Conservation (phyloP, 2,797 vertebrate genomes). For the Prionace glauca region DNA sequence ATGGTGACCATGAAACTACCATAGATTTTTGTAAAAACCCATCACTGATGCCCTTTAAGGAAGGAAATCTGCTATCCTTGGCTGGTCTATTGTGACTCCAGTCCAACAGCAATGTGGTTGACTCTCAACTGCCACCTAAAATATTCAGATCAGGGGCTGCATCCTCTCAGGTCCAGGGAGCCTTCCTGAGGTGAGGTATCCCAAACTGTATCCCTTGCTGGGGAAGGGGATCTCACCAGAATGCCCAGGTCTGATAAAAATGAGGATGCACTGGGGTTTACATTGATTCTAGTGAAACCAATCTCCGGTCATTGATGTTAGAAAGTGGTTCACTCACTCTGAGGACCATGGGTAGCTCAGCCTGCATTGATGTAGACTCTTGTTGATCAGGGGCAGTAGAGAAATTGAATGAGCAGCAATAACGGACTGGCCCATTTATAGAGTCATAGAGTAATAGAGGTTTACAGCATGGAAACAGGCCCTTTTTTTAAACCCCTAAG, state of each 20-base stretch:
- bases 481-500: no score
- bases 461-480: no score
- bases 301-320: neutral
- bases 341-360: neutral
- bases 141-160: neutral
- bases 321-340: neutral
- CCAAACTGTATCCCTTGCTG: neutral
- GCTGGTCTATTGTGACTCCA: no score
- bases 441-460: no score
- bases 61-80: no score
- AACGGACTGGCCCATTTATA: neutral
- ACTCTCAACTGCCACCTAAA: no score
- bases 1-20: no score
- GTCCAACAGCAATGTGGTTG: no score
- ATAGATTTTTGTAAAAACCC: no score
- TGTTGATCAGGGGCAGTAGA: neutral
- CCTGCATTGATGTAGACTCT: neutral
- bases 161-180: neutral
- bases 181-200: neutral
- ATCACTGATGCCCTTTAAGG: no score
- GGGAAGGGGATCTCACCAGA: neutral
- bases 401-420: neutral
- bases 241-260: neutral
- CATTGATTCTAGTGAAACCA: neutral
- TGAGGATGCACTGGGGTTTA: neutral